Conservation (phyloP, 1,140 invertebrate species). For the Steinernema feltiae region DNA sequence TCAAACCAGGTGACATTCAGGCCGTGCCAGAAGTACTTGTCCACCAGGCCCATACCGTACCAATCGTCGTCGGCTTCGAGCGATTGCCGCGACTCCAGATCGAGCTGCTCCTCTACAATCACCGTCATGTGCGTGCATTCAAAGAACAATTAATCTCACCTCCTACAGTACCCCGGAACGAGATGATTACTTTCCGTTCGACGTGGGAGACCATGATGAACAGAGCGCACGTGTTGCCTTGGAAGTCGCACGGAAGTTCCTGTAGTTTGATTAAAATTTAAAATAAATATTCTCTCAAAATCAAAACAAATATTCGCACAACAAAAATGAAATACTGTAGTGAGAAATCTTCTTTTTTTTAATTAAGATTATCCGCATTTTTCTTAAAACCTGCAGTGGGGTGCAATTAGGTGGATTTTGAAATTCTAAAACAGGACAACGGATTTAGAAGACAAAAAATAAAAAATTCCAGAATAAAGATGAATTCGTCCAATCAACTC, state of each 20-base stretch:
- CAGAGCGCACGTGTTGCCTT: constrained; percentile 17
- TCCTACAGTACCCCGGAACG: constrained; percentile 7
- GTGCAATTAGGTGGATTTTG: too few relatives aligned
- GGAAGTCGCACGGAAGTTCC: constrained; percentile 8
- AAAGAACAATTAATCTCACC: neutral
- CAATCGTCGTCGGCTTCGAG: constrained; percentile 23
- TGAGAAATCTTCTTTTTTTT: neutral
- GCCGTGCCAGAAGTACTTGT: constrained; percentile 34
- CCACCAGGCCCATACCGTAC: constrained; percentile 28
- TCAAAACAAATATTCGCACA: neutral
- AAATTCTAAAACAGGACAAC: neutral
- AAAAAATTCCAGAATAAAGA: too few relatives aligned
- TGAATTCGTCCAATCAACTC: too few relatives aligned
- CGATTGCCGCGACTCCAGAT: neutral
- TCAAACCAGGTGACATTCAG: constrained; percentile 34
- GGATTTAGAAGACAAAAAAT: neutral
- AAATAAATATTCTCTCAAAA: constrained; percentile 3
- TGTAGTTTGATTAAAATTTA: neutral
- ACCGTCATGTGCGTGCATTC: neutral
- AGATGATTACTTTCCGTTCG: neutral
- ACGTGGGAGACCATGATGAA: constrained; percentile 5
- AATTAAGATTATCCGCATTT: neutral
- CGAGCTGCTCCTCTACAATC: constrained; percentile 1
- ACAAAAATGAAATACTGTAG: neutral
- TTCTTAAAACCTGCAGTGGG: neutral